phyloP scores from a whole-genome alignment of 1,140 invertebrate species.

The Euura saliciscinereae region DNA sequence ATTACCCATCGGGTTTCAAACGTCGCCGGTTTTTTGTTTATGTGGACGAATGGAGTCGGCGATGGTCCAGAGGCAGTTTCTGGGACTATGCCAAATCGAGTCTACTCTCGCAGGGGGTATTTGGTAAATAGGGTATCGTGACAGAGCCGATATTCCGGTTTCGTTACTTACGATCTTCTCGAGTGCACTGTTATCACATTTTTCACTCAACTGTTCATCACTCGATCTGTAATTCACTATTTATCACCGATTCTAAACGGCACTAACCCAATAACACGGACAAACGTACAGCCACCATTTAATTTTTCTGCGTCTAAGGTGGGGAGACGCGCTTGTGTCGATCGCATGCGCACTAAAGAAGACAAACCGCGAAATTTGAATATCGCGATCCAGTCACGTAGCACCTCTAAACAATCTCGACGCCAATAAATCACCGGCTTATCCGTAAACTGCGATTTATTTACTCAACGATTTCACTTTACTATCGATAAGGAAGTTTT shows the following conservation, averaged over 20 bases:
- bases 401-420: not conserved
- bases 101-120: not conserved
- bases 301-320: not conserved
- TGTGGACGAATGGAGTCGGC: not conserved
- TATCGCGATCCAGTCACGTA: not conserved
- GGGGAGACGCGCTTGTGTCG: not conserved
- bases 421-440: no score
- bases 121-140: no score
- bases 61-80: not conserved
- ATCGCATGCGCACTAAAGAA: not conserved
- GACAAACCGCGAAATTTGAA: not conserved
- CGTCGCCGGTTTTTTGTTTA: no score
- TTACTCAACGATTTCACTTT: no score
- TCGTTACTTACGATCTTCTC: not conserved
- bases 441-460: no score
- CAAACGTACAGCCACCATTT: not conserved
- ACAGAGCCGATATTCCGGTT: not conserved
- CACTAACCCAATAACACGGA: not conserved
- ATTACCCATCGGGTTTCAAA: no score
- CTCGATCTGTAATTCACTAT: not conserved
- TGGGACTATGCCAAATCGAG: conserved; percentile 1
- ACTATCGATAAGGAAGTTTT: no score
- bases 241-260: not conserved
- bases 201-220: not conserved
- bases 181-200: not conserved